Conservation (phyloP, 2,797 vertebrate species). For the Gouania willdenowi region DNA sequence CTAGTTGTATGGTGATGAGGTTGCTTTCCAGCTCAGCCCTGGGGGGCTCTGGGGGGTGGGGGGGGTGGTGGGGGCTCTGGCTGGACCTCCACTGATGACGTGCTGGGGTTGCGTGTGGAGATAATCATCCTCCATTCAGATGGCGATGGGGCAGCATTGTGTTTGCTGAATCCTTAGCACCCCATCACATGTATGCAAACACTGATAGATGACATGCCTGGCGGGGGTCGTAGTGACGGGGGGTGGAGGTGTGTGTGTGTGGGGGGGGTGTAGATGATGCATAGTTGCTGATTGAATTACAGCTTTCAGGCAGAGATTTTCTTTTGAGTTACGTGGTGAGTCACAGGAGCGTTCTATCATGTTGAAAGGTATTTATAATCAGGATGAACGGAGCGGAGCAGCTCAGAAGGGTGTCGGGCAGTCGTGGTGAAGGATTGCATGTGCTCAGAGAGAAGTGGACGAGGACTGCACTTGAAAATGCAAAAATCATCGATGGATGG, state of each 20-base stretch:
- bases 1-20: too few relatives aligned
- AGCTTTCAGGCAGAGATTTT: slow-evolving; percentile 46
- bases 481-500: slow-evolving; percentile 8
- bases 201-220: slow-evolving; percentile 26
- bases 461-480: slow-evolving; percentile 6
- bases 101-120: slow-evolving; percentile 38
- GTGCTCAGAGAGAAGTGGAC: too few relatives aligned
- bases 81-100: slow-evolving; percentile 27
- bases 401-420: slow-evolving; percentile 18
- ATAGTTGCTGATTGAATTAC: slow-evolving; percentile 46
- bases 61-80: slow-evolving; percentile 10
- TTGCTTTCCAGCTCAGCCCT: slow-evolving; percentile 37
- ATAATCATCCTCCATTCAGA: slow-evolving; percentile 65
- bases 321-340: slow-evolving; percentile 33
- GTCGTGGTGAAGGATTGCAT: too few relatives aligned
- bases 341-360: slow-evolving; percentile 12
- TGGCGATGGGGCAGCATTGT: slow-evolving; percentile 58
- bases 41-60: slow-evolving; percentile 21
- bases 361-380: slow-evolving; percentile 33
- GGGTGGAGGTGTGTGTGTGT: too few relatives aligned
- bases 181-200: slow-evolving; percentile 33
- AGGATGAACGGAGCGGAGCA: slow-evolving; percentile 34
- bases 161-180: slow-evolving; percentile 44
- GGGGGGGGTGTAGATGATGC: too few relatives aligned
- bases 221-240: slow-evolving; percentile 16